phyloP scores from a whole-genome alignment of 2,113 vertebrate genomes.

The Smithornis capensis region DNA sequence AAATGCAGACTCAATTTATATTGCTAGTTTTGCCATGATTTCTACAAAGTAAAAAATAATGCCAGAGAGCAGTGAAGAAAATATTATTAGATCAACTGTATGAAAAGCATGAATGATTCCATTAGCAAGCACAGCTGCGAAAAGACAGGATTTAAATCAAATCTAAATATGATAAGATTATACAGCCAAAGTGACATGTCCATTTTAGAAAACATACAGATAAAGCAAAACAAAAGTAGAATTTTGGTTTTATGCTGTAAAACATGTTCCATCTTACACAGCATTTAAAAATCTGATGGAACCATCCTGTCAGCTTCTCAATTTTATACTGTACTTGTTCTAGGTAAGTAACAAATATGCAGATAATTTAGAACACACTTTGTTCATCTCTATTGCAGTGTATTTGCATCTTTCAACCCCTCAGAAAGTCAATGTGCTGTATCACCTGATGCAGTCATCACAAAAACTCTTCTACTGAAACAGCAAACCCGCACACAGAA shows the following conservation, averaged over 20 bases:
- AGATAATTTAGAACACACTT: not conserved
- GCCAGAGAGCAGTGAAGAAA: conserved; percentile 12
- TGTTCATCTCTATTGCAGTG: not conserved
- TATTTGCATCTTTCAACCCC: not conserved
- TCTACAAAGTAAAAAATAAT: conserved; percentile 38
- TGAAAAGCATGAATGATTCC: conserved; percentile 57
- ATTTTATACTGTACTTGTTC: not conserved
- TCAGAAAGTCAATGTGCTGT: not conserved
- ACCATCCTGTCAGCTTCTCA: not conserved
- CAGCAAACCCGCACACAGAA: not conserved
- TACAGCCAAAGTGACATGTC: conserved; percentile 23
- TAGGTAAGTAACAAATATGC: not conserved
- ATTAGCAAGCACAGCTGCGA: conserved; percentile 56
- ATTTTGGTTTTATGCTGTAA: not conserved
- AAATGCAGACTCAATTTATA: conserved; percentile 24
- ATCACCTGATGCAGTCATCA: not conserved
- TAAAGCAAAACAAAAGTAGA: not conserved
- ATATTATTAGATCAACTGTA: conserved; percentile 57
- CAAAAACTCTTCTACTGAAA: not conserved
- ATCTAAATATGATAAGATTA: conserved; percentile 53
- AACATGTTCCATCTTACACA: not conserved
- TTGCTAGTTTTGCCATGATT: conserved; percentile 15
- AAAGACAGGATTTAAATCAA: conserved; percentile 55
- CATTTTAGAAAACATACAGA: conserved; percentile 14
- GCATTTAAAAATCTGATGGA: not conserved